Evolutionary conservation across 2,888 invertebrate genomes (phyloP).

Genomic region (Mesopsocus fuscifrons): DNA sequence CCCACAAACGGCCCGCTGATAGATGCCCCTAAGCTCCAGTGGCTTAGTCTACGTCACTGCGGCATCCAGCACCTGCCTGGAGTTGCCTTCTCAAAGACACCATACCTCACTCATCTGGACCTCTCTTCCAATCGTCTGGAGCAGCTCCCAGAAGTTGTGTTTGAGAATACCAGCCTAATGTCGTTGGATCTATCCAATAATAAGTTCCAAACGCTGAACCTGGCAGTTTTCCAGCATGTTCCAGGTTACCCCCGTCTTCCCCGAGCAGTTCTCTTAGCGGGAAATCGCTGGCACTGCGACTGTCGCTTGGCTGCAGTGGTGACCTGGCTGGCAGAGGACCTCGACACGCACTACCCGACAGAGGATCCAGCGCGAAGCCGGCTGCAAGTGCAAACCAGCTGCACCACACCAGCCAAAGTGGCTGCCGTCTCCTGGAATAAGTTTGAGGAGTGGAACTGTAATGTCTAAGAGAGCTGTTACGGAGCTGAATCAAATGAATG

Average conservation of each 20-base stretch:
- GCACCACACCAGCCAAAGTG: not conserved
- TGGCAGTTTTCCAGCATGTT: slow-evolving; percentile 1
- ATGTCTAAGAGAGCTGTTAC: too few relatives aligned
- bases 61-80: slow-evolving; percentile 4
- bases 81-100: not conserved
- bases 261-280: not conserved
- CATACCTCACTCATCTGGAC: not conserved
- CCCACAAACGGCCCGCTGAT: slow-evolving; percentile 5
- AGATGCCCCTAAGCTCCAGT: not conserved
- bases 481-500: too few relatives aligned
- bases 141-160: not conserved
- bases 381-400: not conserved
- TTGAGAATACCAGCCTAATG: not conserved
- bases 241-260: not conserved
- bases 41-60: not conserved
- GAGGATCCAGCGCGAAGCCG: not conserved
- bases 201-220: not conserved
- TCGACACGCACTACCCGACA: not conserved
- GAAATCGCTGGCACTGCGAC: slow-evolving; percentile 5
- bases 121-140: not conserved
- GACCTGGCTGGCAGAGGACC: not conserved
- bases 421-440: not conserved
- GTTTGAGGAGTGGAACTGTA: too few relatives aligned
- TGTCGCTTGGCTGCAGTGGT: not conserved
- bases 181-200: not conserved